Percentiles rank a stretch among this genome's conserved stretches.
phyloP scores from a whole-genome alignment of 2,797 vertebrate genomes.

The Thamnophis elegans region DNA sequence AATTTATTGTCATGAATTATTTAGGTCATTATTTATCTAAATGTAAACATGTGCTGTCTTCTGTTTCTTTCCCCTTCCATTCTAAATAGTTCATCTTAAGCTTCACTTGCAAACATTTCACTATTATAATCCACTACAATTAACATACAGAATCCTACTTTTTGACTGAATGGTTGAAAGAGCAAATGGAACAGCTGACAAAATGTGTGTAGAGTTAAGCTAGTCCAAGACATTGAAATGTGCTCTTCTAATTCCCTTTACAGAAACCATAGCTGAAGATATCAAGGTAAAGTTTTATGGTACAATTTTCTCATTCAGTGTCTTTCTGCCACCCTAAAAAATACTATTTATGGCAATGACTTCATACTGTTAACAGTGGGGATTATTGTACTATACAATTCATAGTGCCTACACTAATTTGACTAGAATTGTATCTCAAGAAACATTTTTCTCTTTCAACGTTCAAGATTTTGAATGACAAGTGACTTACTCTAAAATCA shows the following conservation, averaged over 20 bases:
- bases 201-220: neutral
- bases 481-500: neutral
- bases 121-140: slow-evolving; percentile 2
- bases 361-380: neutral
- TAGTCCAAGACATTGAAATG: neutral
- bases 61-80: neutral
- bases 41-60: slow-evolving; percentile 12
- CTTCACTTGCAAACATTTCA: slow-evolving; percentile 23
- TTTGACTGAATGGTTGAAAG: slow-evolving; percentile 14
- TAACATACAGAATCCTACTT: neutral
- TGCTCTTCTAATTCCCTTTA: neutral
- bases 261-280: neutral
- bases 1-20: slow-evolving; percentile 3
- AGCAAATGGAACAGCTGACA: neutral
- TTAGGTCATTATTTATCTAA: slow-evolving; percentile 17
- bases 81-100: neutral
- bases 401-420: neutral
- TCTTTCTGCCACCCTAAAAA: neutral
- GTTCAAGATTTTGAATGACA: neutral
- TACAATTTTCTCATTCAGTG: neutral
- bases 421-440: neutral
- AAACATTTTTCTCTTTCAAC: neutral
- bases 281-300: neutral
- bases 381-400: neutral
- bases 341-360: neutral